Evolutionary conservation across 2,113 vertebrate species (phyloP), one percentile per base, ranked within the genome.

Genomic region (Alectura lathami): DNA sequence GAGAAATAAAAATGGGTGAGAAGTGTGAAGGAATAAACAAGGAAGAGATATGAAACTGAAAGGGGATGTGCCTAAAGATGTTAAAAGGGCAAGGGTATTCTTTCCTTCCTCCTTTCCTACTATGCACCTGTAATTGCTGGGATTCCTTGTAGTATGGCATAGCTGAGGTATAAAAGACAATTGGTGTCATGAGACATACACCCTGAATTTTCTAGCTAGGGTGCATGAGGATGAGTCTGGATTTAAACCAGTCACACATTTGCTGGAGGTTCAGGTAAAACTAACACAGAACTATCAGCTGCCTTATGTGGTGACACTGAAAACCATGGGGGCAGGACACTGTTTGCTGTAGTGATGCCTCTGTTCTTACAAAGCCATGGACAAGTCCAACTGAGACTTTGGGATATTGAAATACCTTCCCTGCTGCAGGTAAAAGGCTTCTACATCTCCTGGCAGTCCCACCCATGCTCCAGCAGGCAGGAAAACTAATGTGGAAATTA

Each of bases 71-170:
- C 1, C 18, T 69, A 34, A 63, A 62, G 13, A 9, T 72, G 7
- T 24, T 43, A 40, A 73, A 87, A 85, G 4, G 9, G 9, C 21
- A 63, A 7, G 8, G 0, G 0, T 32, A 21, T 1, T 6, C 69
- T 89, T 45, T 60, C 29, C 11, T 82, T 85, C 42, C 24, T 75
- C 38, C 13, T 86, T 77, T 11, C 15, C 8, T 14, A 4, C 17
- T 18, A 30, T 11, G 20, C 23, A 68, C 0, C 1, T 8, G 8
- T 48, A 85, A 45, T 27, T 75, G 27, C 22, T 87, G 70, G 26
- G 51, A 68, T 84, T 86, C 47, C 7, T 86, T 21, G 53, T 4
- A 83, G 29, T 18, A 45, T 4, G 6, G 20, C 42, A 75, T 42
- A 54, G 29, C 29, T 60, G 78, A 79, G 10, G 29, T 27, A 45